Base-by-base conservation (phyloP, 2,797 vertebrate genomes). In the Falco peregrinus region DNA sequence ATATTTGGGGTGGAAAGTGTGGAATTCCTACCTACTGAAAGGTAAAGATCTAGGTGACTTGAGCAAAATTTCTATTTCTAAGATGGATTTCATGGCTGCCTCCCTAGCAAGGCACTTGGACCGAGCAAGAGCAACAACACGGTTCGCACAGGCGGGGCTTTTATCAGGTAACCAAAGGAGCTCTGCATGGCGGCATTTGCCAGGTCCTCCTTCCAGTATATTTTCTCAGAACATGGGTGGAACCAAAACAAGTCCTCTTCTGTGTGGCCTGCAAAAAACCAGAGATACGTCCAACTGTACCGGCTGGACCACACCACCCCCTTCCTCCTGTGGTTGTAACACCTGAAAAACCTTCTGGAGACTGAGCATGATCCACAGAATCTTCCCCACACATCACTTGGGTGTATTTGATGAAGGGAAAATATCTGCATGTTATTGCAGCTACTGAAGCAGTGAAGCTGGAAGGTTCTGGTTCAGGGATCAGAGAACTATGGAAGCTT, bases 271-370 rank as follows among this genome's bases (percentile, higher is more conserved):
- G 51, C 7, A 53, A 48, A 76, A 71, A 20, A 1, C 4, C 65
- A 65, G 59, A 69, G 37, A 11, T 4, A 6, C 3, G 10, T 59
- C 43, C 37, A 61, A 7, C 16, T 20, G 25, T 0, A 0, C 8
- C 35, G 69, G 8, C 10, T 53, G 26, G 18, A 6, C 6, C 14
- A 43, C 10, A 21, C 2, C 16, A 45, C 1, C 8, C 13, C 3
- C 15, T 56, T 75, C 25, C 31, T 53, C 10, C 28, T 29, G n/a
- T 21, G 25, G 26, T 14, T 77, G 13, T 45, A 59, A 87, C 3
- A 13, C 31, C 31, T 35, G 15, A 45, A 81, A 81, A 87, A 7
- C 8, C 33, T 50, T 19, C 41, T 22, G 28, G 31, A 56, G 11
- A 31, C 37, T 24, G 37, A 60, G 3, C 25, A 6, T 4, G 29